Evolutionary conservation across 2,888 invertebrate species (phyloP), one percentile per base, ranked within the genome.

Genomic region (Empis stercorea): DNA sequence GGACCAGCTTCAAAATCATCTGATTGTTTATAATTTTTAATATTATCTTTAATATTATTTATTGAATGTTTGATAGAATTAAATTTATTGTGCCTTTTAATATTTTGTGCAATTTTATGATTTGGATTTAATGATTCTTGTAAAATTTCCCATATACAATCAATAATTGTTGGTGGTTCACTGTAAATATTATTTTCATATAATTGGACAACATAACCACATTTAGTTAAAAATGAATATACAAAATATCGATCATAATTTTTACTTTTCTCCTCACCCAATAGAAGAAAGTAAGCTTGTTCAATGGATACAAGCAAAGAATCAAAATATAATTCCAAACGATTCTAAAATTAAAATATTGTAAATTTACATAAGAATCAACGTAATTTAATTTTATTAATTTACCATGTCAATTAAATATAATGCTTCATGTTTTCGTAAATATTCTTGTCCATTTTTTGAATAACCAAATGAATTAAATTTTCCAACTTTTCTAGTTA

Each of bases 341-440:
- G 67, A 34, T 64, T 64, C 68, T 68, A 44, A 3, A 51, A 42
- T 16, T 37, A 47, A 42, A 43, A 20, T n/a, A 34, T 5, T n/a
- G 4, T 34, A n/a, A n/a, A n/a, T n/a, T n/a, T n/a, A n/a, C n/a
- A n/a, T n/a, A n/a, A n/a, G n/a, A n/a, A n/a, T n/a, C n/a, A n/a
- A n/a, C n/a, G n/a, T n/a, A n/a, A n/a, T n/a, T n/a, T n/a, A 10
- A 4, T 4, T 39, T 17, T 44, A 11, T 7, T 30, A 45, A 52
- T n/a, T 14, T 47, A 67, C 67, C 55, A 66, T 50, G 56, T 67
- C 67, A 1, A 67, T 50, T 3, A 67, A 44, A 50, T 66, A 68
- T 11, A 67, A 37, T 0, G 66, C 61, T 45, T 67, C 67, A 32
- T 57, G 65, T 38, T 60, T 60, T 39, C 64, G 61, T 48, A 67